phyloP scores from a whole-genome alignment of 2,888 invertebrate genomes.

The Drosophila lacicola region DNA sequence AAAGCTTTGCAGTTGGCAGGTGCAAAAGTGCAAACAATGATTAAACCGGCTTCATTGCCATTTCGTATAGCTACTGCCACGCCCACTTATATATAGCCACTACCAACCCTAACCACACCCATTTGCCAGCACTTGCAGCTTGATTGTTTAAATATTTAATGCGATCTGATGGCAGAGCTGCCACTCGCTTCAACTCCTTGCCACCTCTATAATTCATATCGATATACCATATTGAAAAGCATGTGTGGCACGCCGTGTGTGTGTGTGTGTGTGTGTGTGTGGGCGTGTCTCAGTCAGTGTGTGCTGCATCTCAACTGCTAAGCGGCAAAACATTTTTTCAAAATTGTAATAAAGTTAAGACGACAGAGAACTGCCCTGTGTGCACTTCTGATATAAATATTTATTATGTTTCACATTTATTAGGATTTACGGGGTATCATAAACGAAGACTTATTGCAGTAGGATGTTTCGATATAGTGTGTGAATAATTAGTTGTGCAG shows the following conservation, averaged over 20 bases:
- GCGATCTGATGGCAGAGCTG: slow-evolving; percentile 55
- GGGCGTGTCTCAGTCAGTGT: slow-evolving; percentile 1
- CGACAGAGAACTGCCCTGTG: neutral
- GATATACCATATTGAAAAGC: slow-evolving; percentile 23
- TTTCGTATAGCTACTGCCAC: slow-evolving; percentile 9
- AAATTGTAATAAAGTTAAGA: neutral
- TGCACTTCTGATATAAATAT: neutral
- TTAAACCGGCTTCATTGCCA: slow-evolving; percentile 50
- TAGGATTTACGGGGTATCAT: neutral
- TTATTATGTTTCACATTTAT: neutral
- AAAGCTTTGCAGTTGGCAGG: slow-evolving; percentile 63
- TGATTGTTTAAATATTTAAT: slow-evolving; percentile 77
- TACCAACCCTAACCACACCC: slow-evolving; percentile 58
- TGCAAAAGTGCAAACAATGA: slow-evolving; percentile 74
- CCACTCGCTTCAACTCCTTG: slow-evolving; percentile 32
- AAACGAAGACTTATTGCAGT: neutral
- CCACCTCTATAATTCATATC: slow-evolving; percentile 45
- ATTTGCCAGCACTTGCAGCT: slow-evolving; percentile 53
- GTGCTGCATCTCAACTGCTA: slow-evolving; percentile 5
- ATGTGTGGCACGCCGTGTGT: neutral
- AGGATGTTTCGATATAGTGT: neutral
- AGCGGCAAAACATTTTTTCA: slow-evolving; percentile 1
- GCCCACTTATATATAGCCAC: slow-evolving; percentile 7
- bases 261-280: slow-evolving; percentile 1
- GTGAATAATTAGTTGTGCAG: too few relatives aligned